Conservation (phyloP, 2,888 invertebrate species). For the Dicranocentrus wangi region DNA sequence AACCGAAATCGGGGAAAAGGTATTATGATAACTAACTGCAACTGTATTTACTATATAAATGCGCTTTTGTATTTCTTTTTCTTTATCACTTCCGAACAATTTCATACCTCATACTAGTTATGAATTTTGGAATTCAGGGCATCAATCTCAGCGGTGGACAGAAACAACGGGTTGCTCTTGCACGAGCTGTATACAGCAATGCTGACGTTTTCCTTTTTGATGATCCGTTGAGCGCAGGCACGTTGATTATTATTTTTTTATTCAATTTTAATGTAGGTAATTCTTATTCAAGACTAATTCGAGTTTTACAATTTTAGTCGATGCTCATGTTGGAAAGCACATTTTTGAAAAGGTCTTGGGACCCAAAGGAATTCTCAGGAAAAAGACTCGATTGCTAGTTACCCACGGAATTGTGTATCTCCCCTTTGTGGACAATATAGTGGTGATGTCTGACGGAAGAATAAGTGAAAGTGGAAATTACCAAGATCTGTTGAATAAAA, state of each 20-base stretch:
- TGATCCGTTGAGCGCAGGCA: slow-evolving; percentile 76
- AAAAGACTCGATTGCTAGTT: slow-evolving; percentile 88
- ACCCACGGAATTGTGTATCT: slow-evolving; percentile 96
- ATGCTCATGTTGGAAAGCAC: slow-evolving; percentile 79
- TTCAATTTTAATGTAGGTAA: neutral
- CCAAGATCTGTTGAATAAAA: slow-evolving; percentile 88
- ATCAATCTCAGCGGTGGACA: slow-evolving; percentile 89
- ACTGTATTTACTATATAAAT: slow-evolving; percentile 10
- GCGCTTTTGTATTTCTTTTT: too few relatives aligned
- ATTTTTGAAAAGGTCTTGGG: slow-evolving; percentile 79
- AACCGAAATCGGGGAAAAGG: slow-evolving; percentile 98
- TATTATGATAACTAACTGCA: too few relatives aligned
- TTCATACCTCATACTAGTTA: too few relatives aligned
- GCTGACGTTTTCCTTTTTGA: slow-evolving; percentile 78
- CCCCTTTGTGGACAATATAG: slow-evolving; percentile 81
- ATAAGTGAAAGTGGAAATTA: slow-evolving; percentile 85
- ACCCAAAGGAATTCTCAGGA: slow-evolving; percentile 74
- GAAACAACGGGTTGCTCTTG: slow-evolving; percentile 64
- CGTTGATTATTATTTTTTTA: neutral
- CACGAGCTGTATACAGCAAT: slow-evolving; percentile 71
- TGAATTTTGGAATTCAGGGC: slow-evolving; percentile 76
- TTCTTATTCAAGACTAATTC: neutral
- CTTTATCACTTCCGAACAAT: too few relatives aligned
- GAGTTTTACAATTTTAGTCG: slow-evolving; percentile 77
- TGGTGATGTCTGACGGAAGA: slow-evolving; percentile 75